Conservation (phyloP, 2,888 invertebrate genomes). For the Tenthredo mesomela region DNA sequence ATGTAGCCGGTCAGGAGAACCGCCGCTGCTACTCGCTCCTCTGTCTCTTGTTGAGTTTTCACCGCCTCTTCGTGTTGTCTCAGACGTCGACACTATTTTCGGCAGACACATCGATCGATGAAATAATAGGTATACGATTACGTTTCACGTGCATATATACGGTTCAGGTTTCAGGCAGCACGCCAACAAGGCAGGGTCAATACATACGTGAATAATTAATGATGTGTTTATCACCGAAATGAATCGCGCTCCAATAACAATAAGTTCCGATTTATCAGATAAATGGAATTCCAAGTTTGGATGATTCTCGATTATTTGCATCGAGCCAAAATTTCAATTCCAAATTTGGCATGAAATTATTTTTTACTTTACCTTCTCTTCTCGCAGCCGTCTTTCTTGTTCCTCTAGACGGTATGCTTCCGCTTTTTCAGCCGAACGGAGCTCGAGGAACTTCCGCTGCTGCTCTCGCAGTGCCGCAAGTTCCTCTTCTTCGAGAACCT, state of each 20-base stretch:
- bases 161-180: not conserved
- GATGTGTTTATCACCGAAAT: not conserved
- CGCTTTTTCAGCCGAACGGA: constrained; percentile 90
- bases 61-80: constrained; percentile 85
- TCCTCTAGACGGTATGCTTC: constrained; percentile 91
- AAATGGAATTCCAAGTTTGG: not conserved
- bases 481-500: constrained; percentile 96
- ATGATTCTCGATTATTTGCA: not conserved
- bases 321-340: not conserved
- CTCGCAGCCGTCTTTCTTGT: constrained; percentile 85
- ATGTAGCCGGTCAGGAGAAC: constrained; percentile 93
- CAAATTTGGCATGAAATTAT: not conserved
- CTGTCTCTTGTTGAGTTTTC: constrained; percentile 85
- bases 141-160: not conserved
- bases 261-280: not conserved
- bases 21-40: constrained; percentile 90
- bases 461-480: constrained; percentile 89
- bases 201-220: constrained; percentile 28
- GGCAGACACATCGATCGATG: constrained; percentile 32
- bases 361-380: constrained; percentile 82
- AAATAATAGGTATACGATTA: constrained; percentile 22
- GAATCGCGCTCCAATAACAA: not conserved
- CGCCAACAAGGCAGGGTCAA: constrained; percentile 21
- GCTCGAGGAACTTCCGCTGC: constrained; percentile 85
- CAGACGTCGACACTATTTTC: constrained; percentile 83